Conservation (phyloP, 2,888 invertebrate species). For the Parnassius apollo region DNA sequence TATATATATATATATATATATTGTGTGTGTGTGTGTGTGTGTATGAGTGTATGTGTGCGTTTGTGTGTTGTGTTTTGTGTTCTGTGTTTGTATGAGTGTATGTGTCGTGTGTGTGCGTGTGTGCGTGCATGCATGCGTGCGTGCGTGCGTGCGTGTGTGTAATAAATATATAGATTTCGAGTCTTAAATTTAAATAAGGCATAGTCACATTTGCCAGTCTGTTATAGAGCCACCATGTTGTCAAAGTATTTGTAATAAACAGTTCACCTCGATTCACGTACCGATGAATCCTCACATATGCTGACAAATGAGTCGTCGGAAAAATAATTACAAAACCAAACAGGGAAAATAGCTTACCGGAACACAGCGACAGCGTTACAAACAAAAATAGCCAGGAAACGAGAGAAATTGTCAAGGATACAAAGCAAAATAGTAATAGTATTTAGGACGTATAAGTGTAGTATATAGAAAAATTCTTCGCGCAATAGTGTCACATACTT, state of each 20-base stretch:
- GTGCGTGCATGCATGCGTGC: no score
- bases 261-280: slow-evolving; percentile 4
- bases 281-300: slow-evolving; percentile 9
- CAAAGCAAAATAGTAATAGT: slow-evolving; percentile 49
- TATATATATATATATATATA: no score
- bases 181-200: neutral
- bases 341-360: slow-evolving; percentile 33
- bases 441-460: slow-evolving; percentile 46
- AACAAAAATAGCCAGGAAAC: slow-evolving; percentile 37
- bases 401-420: slow-evolving; percentile 51
- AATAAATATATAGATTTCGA: neutral
- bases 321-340: slow-evolving; percentile 35
- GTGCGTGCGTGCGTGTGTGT: no score
- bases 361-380: slow-evolving; percentile 28
- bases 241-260: neutral
- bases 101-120: no score
- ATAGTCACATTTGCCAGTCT: slow-evolving; percentile 18
- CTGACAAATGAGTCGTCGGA: slow-evolving; percentile 9
- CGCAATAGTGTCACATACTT: slow-evolving; percentile 58
- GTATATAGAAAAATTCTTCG: slow-evolving; percentile 28
- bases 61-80: no score
- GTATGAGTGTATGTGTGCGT: no score
- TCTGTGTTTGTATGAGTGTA: no score
- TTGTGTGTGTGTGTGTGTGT: no score
- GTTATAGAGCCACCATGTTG: neutral